These are phyloP conservation scores for Netelia fuscicornis DNA, from an alignment of 2,888 invertebrate species.

Conservation along the genomic window DNA sequence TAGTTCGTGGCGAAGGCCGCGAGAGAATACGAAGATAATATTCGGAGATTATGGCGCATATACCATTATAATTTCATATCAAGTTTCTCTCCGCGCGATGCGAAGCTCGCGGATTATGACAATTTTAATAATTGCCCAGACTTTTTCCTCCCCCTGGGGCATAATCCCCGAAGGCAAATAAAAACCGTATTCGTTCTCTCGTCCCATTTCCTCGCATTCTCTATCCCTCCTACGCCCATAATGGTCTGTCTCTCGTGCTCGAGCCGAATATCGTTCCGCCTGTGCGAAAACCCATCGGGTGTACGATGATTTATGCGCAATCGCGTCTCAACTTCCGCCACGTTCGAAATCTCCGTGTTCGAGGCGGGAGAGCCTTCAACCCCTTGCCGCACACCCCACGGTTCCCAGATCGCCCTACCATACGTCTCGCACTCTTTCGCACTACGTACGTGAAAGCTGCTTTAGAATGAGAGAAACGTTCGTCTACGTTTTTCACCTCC, in stretches of 20 bases:
- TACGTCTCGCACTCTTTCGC: neutral
- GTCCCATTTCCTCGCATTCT: neutral
- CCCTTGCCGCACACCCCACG: neutral
- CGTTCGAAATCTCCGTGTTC: slow-evolving; percentile 60
- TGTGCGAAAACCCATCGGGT: slow-evolving; percentile 51
- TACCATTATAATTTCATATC: neutral
- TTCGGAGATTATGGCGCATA: slow-evolving; percentile 12
- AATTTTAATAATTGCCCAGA: slow-evolving; percentile 63
- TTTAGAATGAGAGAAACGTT: neutral
- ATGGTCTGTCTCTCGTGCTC: neutral
- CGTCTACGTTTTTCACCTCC: too few relatives aligned
- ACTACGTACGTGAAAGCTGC: neutral
- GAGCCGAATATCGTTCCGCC: slow-evolving; percentile 15
- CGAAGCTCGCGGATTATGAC: slow-evolving; percentile 54
- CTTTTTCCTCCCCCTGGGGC: slow-evolving; percentile 11
- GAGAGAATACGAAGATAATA: slow-evolving; percentile 11
- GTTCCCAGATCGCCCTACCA: neutral
- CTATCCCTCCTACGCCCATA: neutral
- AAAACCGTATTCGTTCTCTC: slow-evolving; percentile 45
- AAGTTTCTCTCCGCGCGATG: slow-evolving; percentile 25
- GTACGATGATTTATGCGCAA: slow-evolving; percentile 71
- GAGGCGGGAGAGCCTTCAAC: neutral
- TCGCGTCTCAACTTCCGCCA: slow-evolving; percentile 68
- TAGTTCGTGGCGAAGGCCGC: neutral
- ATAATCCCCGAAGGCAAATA: slow-evolving; percentile 55